These are phyloP conservation scores for Panorpa germanica DNA, from an alignment of 2,888 invertebrate genomes.

Conservation along the genomic window DNA sequence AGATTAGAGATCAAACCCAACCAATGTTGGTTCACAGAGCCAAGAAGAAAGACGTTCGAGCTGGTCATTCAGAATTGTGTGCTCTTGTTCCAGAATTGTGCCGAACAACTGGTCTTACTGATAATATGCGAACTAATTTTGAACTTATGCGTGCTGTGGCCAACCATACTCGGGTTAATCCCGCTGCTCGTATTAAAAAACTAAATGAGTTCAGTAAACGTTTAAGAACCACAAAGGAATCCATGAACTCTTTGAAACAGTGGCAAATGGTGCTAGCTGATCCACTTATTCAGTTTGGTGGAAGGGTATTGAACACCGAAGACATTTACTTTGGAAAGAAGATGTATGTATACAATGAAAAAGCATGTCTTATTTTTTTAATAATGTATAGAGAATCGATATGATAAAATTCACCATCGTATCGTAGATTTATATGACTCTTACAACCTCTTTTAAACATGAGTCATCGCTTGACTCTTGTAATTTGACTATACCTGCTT, in stretches of 20 bases:
- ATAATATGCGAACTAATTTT: constrained; percentile 42
- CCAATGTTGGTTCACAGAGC: constrained; percentile 61
- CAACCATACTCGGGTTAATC: constrained; percentile 54
- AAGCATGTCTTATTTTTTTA: no score
- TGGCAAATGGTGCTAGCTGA: constrained; percentile 59
- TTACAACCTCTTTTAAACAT: background rate
- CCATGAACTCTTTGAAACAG: constrained; percentile 34
- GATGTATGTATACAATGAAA: no score
- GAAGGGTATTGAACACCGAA: constrained; percentile 43
- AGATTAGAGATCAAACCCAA: constrained; percentile 41
- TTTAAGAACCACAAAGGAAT: constrained; percentile 28
- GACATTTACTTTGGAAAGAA: constrained; percentile 32
- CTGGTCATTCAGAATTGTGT: constrained; percentile 45
- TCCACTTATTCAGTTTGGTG: constrained; percentile 40
- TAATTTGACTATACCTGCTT: no score
- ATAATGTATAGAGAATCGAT: no score
- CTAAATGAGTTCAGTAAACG: constrained; percentile 45
- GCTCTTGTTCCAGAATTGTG: constrained; percentile 73
- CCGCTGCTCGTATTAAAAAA: constrained; percentile 42
- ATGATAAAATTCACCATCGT: no score
- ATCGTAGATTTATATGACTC: no score
- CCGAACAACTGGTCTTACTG: constrained; percentile 62
- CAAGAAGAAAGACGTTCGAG: constrained; percentile 49
- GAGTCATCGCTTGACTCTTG: no score
- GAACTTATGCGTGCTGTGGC: constrained; percentile 48